Base-by-base conservation (phyloP, 2,797 vertebrate genomes). In the Tinamus major region DNA sequence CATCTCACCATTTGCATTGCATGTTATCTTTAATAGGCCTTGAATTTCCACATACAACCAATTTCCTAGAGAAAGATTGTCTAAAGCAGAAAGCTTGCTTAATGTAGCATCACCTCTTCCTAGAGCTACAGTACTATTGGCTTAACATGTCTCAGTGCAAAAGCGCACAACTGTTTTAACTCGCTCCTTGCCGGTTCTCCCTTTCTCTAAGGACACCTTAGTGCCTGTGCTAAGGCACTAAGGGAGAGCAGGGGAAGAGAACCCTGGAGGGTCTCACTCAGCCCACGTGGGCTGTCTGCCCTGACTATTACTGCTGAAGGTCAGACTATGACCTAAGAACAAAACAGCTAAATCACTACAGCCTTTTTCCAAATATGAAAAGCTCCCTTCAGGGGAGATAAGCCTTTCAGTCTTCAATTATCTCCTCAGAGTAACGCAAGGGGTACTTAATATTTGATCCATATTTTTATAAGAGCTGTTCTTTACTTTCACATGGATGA, bases 361-460 rank as follows among this genome's bases (percentile, higher is more conserved):
- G 56, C 48, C 37, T 89, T 89, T 83, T 85, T 79, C 74, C 81
- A 92, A 87, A 95, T 86, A 85, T 2, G 17, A 89, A 93, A 80
- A 83, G 62, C 61, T 91, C 67, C 62, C 65, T 80, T 85, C 46
- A 56, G 72, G 80, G 81, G n/a, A 69, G 51, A 76, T 39, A 55
- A 76, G 61, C n/a, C 63, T 79, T 85, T 58, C 42, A 63, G 59
- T 35, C 64, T 70, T 68, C 59, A 93, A 29, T 68, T 63, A 80
- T 87, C 37, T 67, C 15, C 80, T 61, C 24, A 27, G 69, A 70
- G 69, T 44, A 69, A 79, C 35, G 51, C 64, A 84, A 58, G 67
- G 20, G 35, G 24, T 51, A 68, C 39, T 72, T 81, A 68, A 61
- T 39, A 75, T 82, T 31, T 69, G 56, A 81, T 33, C 23, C 27